Percentiles rank a stretch among this genome's conserved stretches.
Conservation (phyloP, 2,113 vertebrate species). For the Siniperca knerii region DNA sequence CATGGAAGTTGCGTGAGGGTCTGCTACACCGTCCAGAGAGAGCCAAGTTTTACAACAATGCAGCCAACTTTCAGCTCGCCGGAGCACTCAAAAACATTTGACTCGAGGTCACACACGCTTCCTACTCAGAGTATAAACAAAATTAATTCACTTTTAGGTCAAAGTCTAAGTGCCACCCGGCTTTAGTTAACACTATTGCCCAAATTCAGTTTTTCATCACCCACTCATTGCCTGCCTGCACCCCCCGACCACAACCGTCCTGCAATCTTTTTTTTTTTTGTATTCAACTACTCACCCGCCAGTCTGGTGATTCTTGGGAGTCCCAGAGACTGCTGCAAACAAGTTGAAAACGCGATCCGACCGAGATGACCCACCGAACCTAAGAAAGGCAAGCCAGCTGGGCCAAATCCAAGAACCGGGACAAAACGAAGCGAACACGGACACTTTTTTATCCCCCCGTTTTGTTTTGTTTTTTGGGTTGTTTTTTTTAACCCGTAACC, state of each 20-base stretch:
- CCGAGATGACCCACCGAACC: constrained; percentile 79
- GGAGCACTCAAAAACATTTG: constrained; percentile 55
- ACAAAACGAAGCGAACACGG: constrained; percentile 55
- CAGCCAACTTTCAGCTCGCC: constrained; percentile 71
- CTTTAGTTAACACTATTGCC: constrained; percentile 56
- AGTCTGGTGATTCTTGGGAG: constrained; percentile 85
- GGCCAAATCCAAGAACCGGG: constrained; percentile 77
- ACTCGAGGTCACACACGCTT: constrained; percentile 64
- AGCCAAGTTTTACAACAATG: constrained; percentile 76
- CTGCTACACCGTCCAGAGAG: constrained; percentile 33
- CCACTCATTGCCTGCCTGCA: constrained; percentile 47
- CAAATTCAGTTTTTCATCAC: constrained; percentile 61
- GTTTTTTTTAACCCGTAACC: constrained; percentile 52
- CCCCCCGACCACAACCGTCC: constrained; percentile 63
- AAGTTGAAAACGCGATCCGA: constrained; percentile 82
- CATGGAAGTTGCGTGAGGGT: constrained; percentile 51
- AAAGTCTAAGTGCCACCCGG: constrained; percentile 41
- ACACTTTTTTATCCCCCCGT: constrained; percentile 53
- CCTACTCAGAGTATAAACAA: constrained; percentile 56
- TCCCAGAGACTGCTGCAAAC: constrained; percentile 80
- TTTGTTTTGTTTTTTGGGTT: not conserved
- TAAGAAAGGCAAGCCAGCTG: constrained; percentile 52
- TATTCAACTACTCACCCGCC: constrained; percentile 85
- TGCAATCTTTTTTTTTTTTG: constrained; percentile 46
- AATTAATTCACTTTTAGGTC: constrained; percentile 32